These are phyloP conservation scores for Scaptomyza cyrtandrae DNA, from an alignment of 2,888 invertebrate species.

Conservation along the genomic window DNA sequence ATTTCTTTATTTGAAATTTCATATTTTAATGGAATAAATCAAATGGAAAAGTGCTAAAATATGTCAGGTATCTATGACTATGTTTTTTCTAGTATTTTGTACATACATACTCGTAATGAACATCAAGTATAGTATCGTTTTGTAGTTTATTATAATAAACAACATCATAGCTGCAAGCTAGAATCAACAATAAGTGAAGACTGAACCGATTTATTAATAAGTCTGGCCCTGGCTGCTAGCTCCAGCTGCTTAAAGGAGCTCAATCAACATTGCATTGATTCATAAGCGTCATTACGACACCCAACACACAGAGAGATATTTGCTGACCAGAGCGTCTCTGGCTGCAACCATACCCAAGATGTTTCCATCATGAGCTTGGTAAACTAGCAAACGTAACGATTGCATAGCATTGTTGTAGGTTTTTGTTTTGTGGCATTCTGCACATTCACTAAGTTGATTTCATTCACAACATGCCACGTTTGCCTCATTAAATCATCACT, in stretches of 20 bases:
- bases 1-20: too few species aligned
- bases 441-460: slow-evolving; percentile 79
- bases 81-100: too few species aligned
- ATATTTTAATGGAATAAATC: too few species aligned
- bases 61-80: too few species aligned
- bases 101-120: not conserved
- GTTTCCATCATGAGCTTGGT: slow-evolving; percentile 49
- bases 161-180: not conserved
- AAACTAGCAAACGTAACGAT: slow-evolving; percentile 18
- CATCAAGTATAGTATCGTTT: not conserved
- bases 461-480: slow-evolving; percentile 81
- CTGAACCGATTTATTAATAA: slow-evolving; percentile 43
- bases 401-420: slow-evolving; percentile 10
- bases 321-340: slow-evolving; percentile 39
- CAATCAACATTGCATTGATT: slow-evolving; percentile 77
- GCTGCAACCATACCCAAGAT: slow-evolving; percentile 51
- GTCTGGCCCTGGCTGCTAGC: slow-evolving; percentile 2
- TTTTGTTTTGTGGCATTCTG: slow-evolving; percentile 59
- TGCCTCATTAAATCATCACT: slow-evolving; percentile 80
- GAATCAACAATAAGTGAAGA: not conserved
- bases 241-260: slow-evolving; percentile 37
- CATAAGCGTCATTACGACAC: slow-evolving; percentile 75
- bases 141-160: not conserved
- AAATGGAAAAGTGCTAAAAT: too few species aligned
- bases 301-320: slow-evolving; percentile 33